Evolutionary conservation across 1,140 invertebrate species (phyloP).

Genomic region (Stenopsyche tienmushanensis): DNA sequence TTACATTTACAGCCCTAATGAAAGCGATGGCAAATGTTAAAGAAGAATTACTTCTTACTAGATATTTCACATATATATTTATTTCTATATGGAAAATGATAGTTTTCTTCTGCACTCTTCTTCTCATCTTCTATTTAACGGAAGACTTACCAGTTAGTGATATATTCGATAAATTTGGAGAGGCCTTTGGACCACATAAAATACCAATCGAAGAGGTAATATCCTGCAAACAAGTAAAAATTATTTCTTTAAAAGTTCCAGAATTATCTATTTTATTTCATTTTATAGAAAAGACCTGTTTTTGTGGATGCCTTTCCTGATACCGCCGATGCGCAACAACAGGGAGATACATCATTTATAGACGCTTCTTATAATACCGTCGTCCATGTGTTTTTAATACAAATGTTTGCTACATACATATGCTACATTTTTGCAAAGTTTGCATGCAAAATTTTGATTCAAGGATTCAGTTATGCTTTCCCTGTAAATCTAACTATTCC

Average conservation of each 20-base stretch:
- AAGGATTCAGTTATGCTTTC: conserved; percentile 94
- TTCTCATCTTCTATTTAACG: conserved; percentile 74
- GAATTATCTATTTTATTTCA: conserved; percentile 21
- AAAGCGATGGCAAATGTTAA: conserved; percentile 79
- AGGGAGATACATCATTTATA: conserved; percentile 70
- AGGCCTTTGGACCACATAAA: conserved; percentile 75
- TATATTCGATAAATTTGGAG: conserved; percentile 73
- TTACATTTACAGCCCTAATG: conserved; percentile 71
- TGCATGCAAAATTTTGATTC: conserved; percentile 94
- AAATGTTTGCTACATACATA: conserved; percentile 80
- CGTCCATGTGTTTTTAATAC: conserved; percentile 77
- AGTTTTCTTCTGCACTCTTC: conserved; percentile 71
- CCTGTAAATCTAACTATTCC: conserved; percentile 92
- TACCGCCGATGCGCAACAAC: conserved; percentile 68
- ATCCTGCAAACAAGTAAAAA: too few relatives aligned
- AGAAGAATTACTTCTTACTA: conserved; percentile 73
- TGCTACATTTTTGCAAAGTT: conserved; percentile 94
- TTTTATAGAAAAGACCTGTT: conserved; percentile 59
- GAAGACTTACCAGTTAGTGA: conserved; percentile 74
- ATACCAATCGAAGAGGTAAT: conserved; percentile 75
- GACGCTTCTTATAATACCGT: conserved; percentile 70
- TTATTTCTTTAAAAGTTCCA: too few relatives aligned
- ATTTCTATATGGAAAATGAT: conserved; percentile 88
- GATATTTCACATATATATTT: conserved; percentile 88
- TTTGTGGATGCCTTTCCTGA: conserved; percentile 65